Percentiles rank a stretch among this genome's conserved stretches.
Conservation (phyloP, 2,797 vertebrate genomes). For the Emys orbicularis region DNA sequence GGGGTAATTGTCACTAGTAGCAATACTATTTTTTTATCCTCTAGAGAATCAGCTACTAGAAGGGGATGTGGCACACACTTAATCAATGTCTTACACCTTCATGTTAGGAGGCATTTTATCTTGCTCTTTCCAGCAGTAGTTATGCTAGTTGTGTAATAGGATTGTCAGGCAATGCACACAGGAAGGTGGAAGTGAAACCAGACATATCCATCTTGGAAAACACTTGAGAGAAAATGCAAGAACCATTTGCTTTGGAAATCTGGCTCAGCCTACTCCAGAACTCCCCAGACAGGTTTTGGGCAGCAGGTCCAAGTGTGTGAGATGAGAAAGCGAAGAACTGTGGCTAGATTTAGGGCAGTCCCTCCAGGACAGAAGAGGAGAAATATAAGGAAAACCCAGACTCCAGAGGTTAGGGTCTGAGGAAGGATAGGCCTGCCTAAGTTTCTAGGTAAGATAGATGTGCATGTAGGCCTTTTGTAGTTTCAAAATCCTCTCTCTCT, state of each 20-base stretch:
- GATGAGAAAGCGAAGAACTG: not conserved
- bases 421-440: not conserved
- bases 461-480: not conserved
- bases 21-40: not conserved
- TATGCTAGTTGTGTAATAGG: not conserved
- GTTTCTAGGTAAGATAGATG: not conserved
- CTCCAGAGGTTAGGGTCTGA: not conserved
- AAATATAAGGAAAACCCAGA: not conserved
- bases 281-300: not conserved
- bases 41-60: not conserved
- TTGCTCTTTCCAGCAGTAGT: not conserved
- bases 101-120: not conserved
- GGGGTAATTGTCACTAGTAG: not conserved
- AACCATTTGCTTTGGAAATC: not conserved
- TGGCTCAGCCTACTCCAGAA: not conserved
- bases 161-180: not conserved
- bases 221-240: not conserved
- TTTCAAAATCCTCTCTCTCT: not conserved
- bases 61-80: not conserved
- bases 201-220: not conserved
- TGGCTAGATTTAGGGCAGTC: not conserved
- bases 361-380: not conserved
- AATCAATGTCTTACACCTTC: not conserved
- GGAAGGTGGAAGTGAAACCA: not conserved
- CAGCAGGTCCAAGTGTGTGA: not conserved